A percentile compares a stretch with the other conserved stretches of the same genome.
phyloP scores from a whole-genome alignment of 1,140 invertebrate genomes.

The Mycetomoellerius zeteki region DNA sequence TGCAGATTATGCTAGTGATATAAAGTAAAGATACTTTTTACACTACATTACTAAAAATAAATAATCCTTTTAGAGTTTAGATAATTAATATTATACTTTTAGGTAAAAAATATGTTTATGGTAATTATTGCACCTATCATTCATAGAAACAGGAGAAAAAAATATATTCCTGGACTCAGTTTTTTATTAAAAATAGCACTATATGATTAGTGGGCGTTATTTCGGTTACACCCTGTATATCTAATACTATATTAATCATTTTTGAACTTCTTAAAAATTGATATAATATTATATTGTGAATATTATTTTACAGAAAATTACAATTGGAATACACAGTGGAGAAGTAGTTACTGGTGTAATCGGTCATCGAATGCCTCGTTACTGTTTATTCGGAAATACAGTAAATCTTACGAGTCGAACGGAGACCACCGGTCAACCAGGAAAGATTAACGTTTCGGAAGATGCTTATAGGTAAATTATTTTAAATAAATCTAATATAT shows the following conservation, averaged over 20 bases:
- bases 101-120: background rate
- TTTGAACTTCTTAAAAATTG: background rate
- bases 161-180: too few species aligned
- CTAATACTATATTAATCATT: background rate
- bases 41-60: background rate
- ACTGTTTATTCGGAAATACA: slow-evolving; percentile 98
- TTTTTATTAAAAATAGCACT: too few species aligned
- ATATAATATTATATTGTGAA: background rate
- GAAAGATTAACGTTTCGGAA: slow-evolving; percentile 97
- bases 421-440: slow-evolving; percentile 97
- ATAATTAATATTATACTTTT: background rate
- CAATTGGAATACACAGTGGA: slow-evolving; percentile 98
- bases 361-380: slow-evolving; percentile 98
- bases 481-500: background rate
- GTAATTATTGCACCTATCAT: background rate
- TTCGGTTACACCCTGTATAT: too few species aligned
- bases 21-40: background rate
- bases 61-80: background rate
- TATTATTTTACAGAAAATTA: slow-evolving; percentile 92
- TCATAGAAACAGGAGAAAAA: background rate
- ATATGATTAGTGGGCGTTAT: too few species aligned
- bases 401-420: slow-evolving; percentile 98
- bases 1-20: background rate
- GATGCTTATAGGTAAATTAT: slow-evolving; percentile 94
- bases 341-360: slow-evolving; percentile 99